These are phyloP conservation scores for Tribolium madens DNA, from an alignment of 1,140 invertebrate genomes.

Conservation along the genomic window DNA sequence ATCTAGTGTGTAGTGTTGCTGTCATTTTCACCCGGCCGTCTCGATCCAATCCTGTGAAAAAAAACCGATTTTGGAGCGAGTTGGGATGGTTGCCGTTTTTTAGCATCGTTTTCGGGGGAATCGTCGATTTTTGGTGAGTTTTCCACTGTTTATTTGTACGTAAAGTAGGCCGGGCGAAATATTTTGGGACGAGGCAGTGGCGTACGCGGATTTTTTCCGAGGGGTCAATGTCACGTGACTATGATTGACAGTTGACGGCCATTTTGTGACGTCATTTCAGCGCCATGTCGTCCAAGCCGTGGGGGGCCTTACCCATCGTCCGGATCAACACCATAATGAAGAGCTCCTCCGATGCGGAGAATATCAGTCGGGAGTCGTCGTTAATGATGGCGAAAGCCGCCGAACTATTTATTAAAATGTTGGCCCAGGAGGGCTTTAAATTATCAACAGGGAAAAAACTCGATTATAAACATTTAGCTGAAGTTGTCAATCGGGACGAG, in stretches of 20 bases:
- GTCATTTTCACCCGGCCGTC: not conserved
- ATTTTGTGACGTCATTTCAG: conserved; percentile 1
- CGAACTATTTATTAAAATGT: conserved; percentile 76
- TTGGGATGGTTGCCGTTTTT: conserved; percentile 44
- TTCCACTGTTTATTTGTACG: not conserved
- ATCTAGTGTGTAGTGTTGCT: not conserved
- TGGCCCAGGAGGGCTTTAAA: conserved; percentile 73
- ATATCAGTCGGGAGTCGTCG: conserved; percentile 80
- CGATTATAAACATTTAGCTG: conserved; percentile 78
- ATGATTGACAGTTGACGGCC: not conserved
- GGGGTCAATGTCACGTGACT: not conserved
- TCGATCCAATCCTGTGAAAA: not conserved
- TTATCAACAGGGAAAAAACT: conserved; percentile 65
- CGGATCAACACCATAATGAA: conserved; percentile 89
- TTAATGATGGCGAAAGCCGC: conserved; percentile 80
- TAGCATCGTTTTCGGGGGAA: conserved; percentile 46
- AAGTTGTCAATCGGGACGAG: conserved; percentile 75
- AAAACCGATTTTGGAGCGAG: not conserved
- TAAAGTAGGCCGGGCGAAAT: not conserved
- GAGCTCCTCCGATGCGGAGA: conserved; percentile 85
- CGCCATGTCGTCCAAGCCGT: conserved; percentile 23
- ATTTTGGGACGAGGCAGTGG: too few species aligned
- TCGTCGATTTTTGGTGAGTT: conserved; percentile 39
- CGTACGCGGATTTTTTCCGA: too few species aligned
- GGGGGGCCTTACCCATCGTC: conserved; percentile 71